Evolutionary conservation across 1,140 invertebrate genomes (phyloP).

Genomic region (Drosophila ficusphila): DNA sequence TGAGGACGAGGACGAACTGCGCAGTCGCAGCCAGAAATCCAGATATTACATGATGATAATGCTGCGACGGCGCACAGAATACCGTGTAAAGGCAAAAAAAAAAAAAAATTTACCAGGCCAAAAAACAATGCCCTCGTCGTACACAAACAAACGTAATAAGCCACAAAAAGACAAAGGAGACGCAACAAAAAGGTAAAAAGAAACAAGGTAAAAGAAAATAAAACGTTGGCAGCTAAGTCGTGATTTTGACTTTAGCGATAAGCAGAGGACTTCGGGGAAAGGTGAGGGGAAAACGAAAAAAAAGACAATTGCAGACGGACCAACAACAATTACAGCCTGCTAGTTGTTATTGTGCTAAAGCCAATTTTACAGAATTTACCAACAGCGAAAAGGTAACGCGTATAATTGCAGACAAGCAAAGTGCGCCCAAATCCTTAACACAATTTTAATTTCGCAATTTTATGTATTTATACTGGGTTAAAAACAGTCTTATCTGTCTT

Average conservation of each 20-base stretch:
- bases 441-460: background rate
- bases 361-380: conserved; percentile 40
- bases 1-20: conserved; percentile 26
- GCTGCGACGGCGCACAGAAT: conserved; percentile 45
- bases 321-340: conserved; percentile 27
- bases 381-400: conserved; percentile 49
- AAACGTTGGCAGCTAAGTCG: conserved; percentile 61
- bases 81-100: too few species aligned
- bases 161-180: conserved; percentile 46
- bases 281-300: background rate
- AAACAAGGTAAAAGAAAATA: conserved; percentile 34
- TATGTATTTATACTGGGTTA: background rate
- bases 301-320: conserved; percentile 27
- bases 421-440: conserved; percentile 22
- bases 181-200: conserved; percentile 8
- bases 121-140: conserved; percentile 27
- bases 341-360: conserved; percentile 25
- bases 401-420: conserved; percentile 16
- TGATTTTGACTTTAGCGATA: conserved; percentile 78
- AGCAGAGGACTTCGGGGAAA: conserved; percentile 40
- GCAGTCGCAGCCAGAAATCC: conserved; percentile 37
- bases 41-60: conserved; percentile 54
- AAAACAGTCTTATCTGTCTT: too few species aligned
- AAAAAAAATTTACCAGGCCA: conserved; percentile 1
- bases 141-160: conserved; percentile 39